Base-by-base conservation (phyloP, 2,113 vertebrate genomes). In the Macroglossus sobrinus region DNA sequence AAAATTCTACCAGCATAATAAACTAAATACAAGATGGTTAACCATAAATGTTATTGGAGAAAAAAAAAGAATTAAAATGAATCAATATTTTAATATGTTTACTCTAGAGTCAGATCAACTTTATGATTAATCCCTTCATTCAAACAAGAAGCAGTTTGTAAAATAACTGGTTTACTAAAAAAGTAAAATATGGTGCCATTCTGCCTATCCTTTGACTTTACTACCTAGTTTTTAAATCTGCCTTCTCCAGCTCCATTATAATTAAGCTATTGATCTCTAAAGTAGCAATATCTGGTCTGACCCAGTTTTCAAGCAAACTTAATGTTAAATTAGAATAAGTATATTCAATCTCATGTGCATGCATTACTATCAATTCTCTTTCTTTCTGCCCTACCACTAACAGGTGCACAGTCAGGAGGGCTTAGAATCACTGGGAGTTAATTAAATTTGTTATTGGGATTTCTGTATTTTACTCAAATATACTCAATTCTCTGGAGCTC, bases 31-130 rank as follows among this genome's bases (percentile, higher is more conserved):
- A 95, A 72, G 10, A 72, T 4, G 78, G 11, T 81, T 95, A 89
- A 90, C 22, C 26, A 69, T 14, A 80, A 18, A 45, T 21, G 40
- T 75, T 84, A 55, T 33, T 74, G 74, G 8, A 40, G 26, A 79
- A 4, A 66, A 96, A 80, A 86, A 82, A 75, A 38, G 7, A 91
- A 76, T 91, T 82, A 75, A 94, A 93, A 90, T 59, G 19, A 86
- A 75, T 85, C 26, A 84, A 33, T 40, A 0, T 61, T 89, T 95
- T 78, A 74, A 79, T 90, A n/a, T 4, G 2, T 90, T 97, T 87
- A 38, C 7, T 18, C 7, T 63, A 64, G 30, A 84, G 3, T 84
- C 30, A 84, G 14, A 81, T 45, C 40, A 95, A 92, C 10, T 72
- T 93, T 7, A 81, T 81, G 40, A 92, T 16, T 76, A 55, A 79